These are phyloP conservation scores for Lasioglossum lativentre DNA, from an alignment of 2,888 invertebrate species.

Conservation along the genomic window DNA sequence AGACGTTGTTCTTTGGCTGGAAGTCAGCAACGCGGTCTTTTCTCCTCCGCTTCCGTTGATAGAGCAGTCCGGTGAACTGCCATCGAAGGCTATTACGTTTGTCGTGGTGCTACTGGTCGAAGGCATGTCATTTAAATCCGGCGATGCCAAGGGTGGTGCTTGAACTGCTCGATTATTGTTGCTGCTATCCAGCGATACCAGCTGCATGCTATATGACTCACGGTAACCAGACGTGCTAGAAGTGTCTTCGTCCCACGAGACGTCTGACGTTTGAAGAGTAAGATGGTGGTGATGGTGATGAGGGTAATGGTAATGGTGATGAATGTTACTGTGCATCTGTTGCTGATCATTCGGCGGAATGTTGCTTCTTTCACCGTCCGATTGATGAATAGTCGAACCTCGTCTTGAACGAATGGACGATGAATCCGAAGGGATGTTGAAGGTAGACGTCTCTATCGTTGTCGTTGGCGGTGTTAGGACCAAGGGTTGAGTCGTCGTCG, in stretches of 20 bases:
- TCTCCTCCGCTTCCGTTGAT: slow-evolving; percentile 88
- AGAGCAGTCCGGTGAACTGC: slow-evolving; percentile 87
- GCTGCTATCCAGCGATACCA: slow-evolving; percentile 87
- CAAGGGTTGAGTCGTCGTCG: slow-evolving; percentile 22
- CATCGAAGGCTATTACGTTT: slow-evolving; percentile 86
- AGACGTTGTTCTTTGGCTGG: slow-evolving; percentile 88
- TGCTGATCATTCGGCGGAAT: slow-evolving; percentile 63
- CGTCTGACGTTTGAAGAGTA: slow-evolving; percentile 86
- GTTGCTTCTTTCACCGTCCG: slow-evolving; percentile 65
- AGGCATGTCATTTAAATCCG: slow-evolving; percentile 87
- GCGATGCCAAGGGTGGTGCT: slow-evolving; percentile 88
- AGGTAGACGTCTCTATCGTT: slow-evolving; percentile 66
- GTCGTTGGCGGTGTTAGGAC: slow-evolving; percentile 62
- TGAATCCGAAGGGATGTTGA: slow-evolving; percentile 77
- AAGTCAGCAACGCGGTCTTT: slow-evolving; percentile 87
- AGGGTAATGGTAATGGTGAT: slow-evolving; percentile 64
- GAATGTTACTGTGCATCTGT: slow-evolving; percentile 62
- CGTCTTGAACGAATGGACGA: slow-evolving; percentile 76
- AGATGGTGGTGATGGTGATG: slow-evolving; percentile 74
- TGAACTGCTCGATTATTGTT: slow-evolving; percentile 77
- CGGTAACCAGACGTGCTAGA: slow-evolving; percentile 95
- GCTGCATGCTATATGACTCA: slow-evolving; percentile 89
- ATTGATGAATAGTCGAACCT: slow-evolving; percentile 72
- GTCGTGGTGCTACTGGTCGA: slow-evolving; percentile 84
- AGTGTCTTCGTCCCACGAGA: slow-evolving; percentile 92